Conservation (phyloP, 2,113 vertebrate species). For the Prunella himalayana region DNA sequence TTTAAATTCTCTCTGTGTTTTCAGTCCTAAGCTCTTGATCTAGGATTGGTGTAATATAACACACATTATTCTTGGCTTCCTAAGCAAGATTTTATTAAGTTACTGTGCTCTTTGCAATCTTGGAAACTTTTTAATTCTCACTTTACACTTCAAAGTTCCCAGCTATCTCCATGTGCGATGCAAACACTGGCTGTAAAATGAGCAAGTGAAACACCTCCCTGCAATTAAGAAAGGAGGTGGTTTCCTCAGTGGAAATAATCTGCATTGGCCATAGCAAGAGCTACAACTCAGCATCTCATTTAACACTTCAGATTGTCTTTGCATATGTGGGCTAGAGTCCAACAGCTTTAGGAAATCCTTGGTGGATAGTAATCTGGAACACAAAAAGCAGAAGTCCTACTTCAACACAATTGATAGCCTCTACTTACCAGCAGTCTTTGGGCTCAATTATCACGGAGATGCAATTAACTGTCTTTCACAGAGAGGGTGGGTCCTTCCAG, state of each 20-base stretch:
- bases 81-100: background rate
- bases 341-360: conserved; percentile 64
- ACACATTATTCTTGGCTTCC: background rate
- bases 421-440: background rate
- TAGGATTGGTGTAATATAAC: background rate
- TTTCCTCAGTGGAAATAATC: conserved; percentile 35
- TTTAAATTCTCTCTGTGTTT: background rate
- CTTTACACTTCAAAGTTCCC: background rate
- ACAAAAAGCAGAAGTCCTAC: conserved; percentile 59
- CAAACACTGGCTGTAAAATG: background rate
- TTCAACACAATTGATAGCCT: conserved; percentile 57
- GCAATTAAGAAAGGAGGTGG: conserved; percentile 24
- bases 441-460: conserved; percentile 33
- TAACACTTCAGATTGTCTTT: conserved; percentile 51
- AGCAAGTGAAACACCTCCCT: background rate
- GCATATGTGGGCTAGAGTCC: conserved; percentile 40
- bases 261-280: background rate
- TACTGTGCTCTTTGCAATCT: background rate
- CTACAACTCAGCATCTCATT: conserved; percentile 16
- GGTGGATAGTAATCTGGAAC: conserved; percentile 56
- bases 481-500: conserved; percentile 39
- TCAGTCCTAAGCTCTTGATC: background rate
- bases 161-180: background rate
- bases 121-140: background rate
- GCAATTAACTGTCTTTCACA: conserved; percentile 50